A percentile compares a stretch with the other conserved stretches of the same genome.
These are phyloP conservation scores for Anguilla japonica DNA, from an alignment of 2,113 vertebrate species.

Conservation along the genomic window DNA sequence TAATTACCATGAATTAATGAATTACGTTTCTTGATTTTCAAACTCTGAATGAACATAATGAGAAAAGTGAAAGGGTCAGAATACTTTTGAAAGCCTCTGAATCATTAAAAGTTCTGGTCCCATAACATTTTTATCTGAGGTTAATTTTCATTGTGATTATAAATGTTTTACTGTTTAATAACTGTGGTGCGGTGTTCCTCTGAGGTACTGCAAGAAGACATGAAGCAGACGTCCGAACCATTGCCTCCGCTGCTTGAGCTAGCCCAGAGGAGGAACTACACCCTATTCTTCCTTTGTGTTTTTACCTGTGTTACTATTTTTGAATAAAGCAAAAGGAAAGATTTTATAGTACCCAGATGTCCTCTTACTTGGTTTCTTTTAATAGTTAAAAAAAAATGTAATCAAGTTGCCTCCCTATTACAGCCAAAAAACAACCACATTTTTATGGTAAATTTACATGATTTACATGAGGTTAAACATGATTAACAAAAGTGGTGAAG, in stretches of 20 bases:
- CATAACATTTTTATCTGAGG: not conserved
- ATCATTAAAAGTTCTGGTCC: not conserved
- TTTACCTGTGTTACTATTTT: not conserved
- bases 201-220: constrained; percentile 26
- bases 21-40: no score
- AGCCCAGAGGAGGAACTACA: not conserved
- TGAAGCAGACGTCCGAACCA: not conserved
- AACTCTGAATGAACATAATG: no score
- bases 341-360: not conserved
- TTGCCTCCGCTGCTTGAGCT: not conserved
- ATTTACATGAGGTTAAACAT: no score
- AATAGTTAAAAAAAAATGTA: not conserved
- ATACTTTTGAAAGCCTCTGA: no score
- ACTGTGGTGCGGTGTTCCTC: not conserved
- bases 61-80: no score
- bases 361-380: not conserved
- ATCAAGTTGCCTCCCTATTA: not conserved
- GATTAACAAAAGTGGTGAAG: no score
- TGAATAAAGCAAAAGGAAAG: not conserved
- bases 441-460: not conserved
- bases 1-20: no score
- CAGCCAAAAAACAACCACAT: not conserved
- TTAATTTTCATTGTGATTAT: not conserved
- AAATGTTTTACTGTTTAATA: not conserved
- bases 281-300: not conserved